Percentiles rank a stretch among this genome's conserved stretches.
Evolutionary conservation across 1,140 invertebrate genomes (phyloP).

Genomic region (Daktulosphaira vitifoliae): DNA sequence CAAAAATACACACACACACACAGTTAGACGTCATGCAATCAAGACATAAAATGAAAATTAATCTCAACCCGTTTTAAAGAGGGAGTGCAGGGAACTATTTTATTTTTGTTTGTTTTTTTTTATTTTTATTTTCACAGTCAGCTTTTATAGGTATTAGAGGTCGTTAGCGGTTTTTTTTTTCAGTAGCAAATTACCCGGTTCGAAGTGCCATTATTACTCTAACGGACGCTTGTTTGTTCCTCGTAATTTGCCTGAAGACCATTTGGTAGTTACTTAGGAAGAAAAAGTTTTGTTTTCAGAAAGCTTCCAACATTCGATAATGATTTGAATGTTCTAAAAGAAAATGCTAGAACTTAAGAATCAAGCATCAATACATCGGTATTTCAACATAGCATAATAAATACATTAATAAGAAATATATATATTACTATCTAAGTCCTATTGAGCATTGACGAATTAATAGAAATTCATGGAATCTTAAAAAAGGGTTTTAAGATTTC

Average conservation of each 20-base stretch:
- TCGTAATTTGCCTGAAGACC: too few species aligned
- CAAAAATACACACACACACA: neutral
- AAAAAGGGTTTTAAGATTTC: too few species aligned
- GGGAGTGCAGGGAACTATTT: neutral
- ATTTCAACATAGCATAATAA: too few species aligned
- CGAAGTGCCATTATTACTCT: neutral
- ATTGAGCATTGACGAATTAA: too few species aligned
- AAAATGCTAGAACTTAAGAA: too few species aligned
- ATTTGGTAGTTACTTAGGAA: neutral
- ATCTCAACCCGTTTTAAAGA: conserved; percentile 20
- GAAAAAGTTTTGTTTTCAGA: neutral
- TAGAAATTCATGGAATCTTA: too few species aligned
- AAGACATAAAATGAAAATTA: conserved; percentile 33
- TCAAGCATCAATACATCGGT: too few species aligned
- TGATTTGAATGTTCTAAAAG: too few species aligned
- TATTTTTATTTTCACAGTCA: conserved; percentile 6
- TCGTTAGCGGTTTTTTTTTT: conserved; percentile 13
- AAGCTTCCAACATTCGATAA: too few species aligned
- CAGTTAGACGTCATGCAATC: conserved; percentile 23
- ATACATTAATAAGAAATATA: too few species aligned
- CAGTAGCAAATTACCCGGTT: neutral
- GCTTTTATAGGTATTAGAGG: conserved; percentile 7
- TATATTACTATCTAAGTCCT: too few species aligned
- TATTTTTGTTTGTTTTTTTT: conserved; percentile 7
- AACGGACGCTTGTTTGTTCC: neutral